Evolutionary conservation across 2,797 vertebrate genomes (phyloP).

Genomic region (Onychomys arenicola): DNA sequence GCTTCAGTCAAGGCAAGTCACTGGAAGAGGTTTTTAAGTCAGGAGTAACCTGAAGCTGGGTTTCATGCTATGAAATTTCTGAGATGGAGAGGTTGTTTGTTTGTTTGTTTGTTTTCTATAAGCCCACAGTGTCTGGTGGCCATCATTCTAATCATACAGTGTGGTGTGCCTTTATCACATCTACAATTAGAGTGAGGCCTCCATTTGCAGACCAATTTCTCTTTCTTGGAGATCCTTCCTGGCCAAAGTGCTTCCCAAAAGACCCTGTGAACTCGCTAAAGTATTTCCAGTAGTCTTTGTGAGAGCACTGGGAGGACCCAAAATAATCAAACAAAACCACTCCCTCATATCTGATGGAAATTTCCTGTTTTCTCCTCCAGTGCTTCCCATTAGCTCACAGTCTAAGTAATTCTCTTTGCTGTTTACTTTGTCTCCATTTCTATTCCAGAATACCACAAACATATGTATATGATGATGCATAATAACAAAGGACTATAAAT

Average conservation of each 20-base stretch:
- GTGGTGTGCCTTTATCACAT: background rate
- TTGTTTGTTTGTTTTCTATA: background rate
- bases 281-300: slow-evolving; percentile 46
- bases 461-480: slow-evolving; percentile 47
- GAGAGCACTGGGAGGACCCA: slow-evolving; percentile 44
- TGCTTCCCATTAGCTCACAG: slow-evolving; percentile 48
- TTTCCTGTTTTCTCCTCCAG: slow-evolving; percentile 53
- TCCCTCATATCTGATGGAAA: slow-evolving; percentile 72
- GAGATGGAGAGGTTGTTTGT: background rate
- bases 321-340: slow-evolving; percentile 63
- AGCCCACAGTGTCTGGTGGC: background rate
- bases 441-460: slow-evolving; percentile 58
- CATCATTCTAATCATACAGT: background rate
- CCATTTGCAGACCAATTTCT: slow-evolving; percentile 21
- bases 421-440: slow-evolving; percentile 61
- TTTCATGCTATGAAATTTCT: slow-evolving; percentile 55
- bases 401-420: slow-evolving; percentile 57
- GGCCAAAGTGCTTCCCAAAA: slow-evolving; percentile 7
- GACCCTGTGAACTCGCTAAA: slow-evolving; percentile 56
- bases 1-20: slow-evolving; percentile 13
- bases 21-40: slow-evolving; percentile 2
- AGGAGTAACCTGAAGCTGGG: slow-evolving; percentile 8
- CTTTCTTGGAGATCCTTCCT: slow-evolving; percentile 38
- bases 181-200: slow-evolving; percentile 23
- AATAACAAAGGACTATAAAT: slow-evolving; percentile 72